phyloP scores from a whole-genome alignment of 92 coral and sea anemone genomes.

The Nematostella vectensis region DNA sequence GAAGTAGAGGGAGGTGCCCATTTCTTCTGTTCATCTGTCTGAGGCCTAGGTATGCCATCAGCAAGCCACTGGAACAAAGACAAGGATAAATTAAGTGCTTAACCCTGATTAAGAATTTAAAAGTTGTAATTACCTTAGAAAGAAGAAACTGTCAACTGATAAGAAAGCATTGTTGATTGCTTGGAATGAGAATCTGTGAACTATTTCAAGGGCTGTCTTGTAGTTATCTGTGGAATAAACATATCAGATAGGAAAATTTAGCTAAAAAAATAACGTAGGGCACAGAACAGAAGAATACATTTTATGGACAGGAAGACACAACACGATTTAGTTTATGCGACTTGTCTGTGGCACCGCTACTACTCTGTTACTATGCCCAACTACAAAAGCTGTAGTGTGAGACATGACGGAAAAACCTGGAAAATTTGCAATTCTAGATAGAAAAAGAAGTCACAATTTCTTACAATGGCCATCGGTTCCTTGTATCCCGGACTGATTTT shows the following conservation, averaged over 20 bases:
- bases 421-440: no score
- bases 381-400: no score
- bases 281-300: no score
- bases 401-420: no score
- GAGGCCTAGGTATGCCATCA: constrained; percentile 61
- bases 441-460: no score
- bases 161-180: constrained; percentile 61
- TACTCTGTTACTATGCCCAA: no score
- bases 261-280: not conserved
- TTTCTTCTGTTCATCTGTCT: constrained; percentile 57
- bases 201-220: not conserved
- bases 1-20: constrained; percentile 57
- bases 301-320: no score
- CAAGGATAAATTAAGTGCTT: not conserved
- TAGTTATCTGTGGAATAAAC: constrained; percentile 28
- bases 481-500: no score
- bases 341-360: no score
- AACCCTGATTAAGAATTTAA: no score
- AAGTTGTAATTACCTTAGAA: constrained; percentile 55
- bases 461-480: no score
- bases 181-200: constrained; percentile 54
- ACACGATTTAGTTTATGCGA: no score
- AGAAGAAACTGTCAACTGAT: constrained; percentile 91
- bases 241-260: not conserved
- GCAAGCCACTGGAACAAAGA: constrained; percentile 58